Percentiles rank a stretch among this genome's conserved stretches.
phyloP scores from a whole-genome alignment of 2,888 invertebrate species.

The Trichopoda pennipes region DNA sequence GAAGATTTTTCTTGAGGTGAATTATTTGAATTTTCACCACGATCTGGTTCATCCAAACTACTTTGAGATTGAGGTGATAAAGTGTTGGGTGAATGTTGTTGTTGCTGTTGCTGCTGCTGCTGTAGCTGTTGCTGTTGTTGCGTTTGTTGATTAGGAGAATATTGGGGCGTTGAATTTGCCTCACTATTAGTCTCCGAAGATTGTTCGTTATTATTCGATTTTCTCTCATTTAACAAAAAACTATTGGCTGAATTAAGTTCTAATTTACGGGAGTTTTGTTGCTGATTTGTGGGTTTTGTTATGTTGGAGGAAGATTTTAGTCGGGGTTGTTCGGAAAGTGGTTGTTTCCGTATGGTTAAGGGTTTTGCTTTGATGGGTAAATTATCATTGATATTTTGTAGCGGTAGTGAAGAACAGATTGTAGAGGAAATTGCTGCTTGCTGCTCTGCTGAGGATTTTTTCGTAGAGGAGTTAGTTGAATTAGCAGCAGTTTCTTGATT shows the following conservation, averaged over 20 bases:
- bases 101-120: conserved; percentile 68
- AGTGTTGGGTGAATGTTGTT: conserved; percentile 61
- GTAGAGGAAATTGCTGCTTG: conserved; percentile 74
- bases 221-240: conserved; percentile 42
- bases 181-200: conserved; percentile 54
- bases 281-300: conserved; percentile 58
- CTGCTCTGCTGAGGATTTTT: conserved; percentile 39
- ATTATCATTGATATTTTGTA: conserved; percentile 80
- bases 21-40: conserved; percentile 69
- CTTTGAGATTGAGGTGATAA: conserved; percentile 65
- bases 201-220: conserved; percentile 23
- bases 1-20: conserved; percentile 72
- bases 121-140: conserved; percentile 68
- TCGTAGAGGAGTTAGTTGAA: conserved; percentile 14
- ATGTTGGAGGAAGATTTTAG: conserved; percentile 83
- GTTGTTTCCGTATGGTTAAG: conserved; percentile 90
- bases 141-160: conserved; percentile 54
- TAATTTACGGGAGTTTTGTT: conserved; percentile 66
- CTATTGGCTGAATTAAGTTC: conserved; percentile 56
- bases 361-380: conserved; percentile 90
- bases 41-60: conserved; percentile 77
- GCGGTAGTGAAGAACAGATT: conserved; percentile 42
- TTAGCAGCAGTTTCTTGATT: conserved; percentile 36
- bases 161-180: conserved; percentile 58
- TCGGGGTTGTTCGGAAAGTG: conserved; percentile 90